These are phyloP conservation scores for Ochropleura leucogaster DNA, from an alignment of 2,888 invertebrate genomes.

Conservation along the genomic window DNA sequence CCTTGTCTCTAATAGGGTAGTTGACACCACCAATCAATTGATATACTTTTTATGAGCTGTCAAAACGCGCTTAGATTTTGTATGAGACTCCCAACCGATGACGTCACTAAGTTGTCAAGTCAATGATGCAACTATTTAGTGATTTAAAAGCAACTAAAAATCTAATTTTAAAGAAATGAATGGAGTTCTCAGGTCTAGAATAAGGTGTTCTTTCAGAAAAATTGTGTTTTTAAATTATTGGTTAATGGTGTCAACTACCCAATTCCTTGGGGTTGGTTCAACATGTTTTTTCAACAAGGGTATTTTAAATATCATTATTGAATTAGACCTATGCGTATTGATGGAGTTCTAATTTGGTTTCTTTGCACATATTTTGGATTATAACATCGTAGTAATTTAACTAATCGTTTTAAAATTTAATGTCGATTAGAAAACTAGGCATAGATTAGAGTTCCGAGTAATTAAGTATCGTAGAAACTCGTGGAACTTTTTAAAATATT, in stretches of 20 bases:
- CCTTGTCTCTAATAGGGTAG: not conserved
- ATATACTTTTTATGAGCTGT: no score
- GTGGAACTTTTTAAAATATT: slow-evolving; percentile 21
- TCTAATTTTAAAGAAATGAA: no score
- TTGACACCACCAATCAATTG: no score
- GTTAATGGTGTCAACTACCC: no score
- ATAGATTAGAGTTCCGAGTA: slow-evolving; percentile 13
- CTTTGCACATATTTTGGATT: slow-evolving; percentile 11
- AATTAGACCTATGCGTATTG: slow-evolving; percentile 21
- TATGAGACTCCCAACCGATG: no score
- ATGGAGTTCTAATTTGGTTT: slow-evolving; percentile 46
- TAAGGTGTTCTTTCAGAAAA: no score
- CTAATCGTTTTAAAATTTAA: slow-evolving; percentile 30
- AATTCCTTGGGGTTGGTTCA: not conserved
- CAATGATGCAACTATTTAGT: no score
- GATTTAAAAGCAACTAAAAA: no score
- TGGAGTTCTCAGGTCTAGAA: no score
- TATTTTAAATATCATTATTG: not conserved
- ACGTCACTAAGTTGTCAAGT: no score
- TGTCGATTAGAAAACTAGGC: slow-evolving; percentile 22
- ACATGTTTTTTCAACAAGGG: not conserved
- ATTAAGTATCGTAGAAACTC: slow-evolving; percentile 27
- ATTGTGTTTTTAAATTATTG: no score
- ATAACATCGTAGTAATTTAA: slow-evolving; percentile 7
- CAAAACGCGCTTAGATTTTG: no score